Evolutionary conservation across 2,797 vertebrate genomes (phyloP).

Genomic region (Hylomyscus alleni): DNA sequence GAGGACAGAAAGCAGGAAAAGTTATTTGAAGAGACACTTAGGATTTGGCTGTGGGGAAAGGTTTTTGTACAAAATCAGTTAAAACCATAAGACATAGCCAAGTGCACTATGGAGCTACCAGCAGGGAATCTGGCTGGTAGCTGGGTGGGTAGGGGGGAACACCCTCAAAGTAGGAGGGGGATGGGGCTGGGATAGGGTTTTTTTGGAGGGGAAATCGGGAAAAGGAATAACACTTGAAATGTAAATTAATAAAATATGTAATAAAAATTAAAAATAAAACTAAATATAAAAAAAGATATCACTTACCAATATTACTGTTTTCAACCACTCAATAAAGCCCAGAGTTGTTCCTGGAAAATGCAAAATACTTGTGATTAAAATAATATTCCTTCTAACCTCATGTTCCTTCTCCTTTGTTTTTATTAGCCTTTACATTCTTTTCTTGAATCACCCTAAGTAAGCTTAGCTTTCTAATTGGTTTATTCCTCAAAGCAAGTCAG

Average conservation of each 20-base stretch:
- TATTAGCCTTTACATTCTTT: neutral
- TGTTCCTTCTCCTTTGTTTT: neutral
- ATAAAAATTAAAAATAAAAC: too few relatives aligned
- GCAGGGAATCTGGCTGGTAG: neutral
- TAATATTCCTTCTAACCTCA: too few relatives aligned
- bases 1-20: neutral
- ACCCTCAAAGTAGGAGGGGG: too few relatives aligned
- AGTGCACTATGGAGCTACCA: neutral
- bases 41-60: neutral
- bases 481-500: neutral
- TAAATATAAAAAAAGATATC: too few relatives aligned
- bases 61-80: accelerated
- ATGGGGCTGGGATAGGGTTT: too few relatives aligned
- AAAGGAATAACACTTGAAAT: too few relatives aligned
- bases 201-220: too few relatives aligned
- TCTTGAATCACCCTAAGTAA: neutral
- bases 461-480: neutral
- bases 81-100: neutral
- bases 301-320: neutral
- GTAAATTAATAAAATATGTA: too few relatives aligned
- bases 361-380: neutral
- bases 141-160: too few relatives aligned
- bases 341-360: accelerated
- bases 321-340: neutral
- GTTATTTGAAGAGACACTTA: neutral